phyloP scores from a whole-genome alignment of 1,140 invertebrate genomes.

The Anagrus nilaparvatae region DNA sequence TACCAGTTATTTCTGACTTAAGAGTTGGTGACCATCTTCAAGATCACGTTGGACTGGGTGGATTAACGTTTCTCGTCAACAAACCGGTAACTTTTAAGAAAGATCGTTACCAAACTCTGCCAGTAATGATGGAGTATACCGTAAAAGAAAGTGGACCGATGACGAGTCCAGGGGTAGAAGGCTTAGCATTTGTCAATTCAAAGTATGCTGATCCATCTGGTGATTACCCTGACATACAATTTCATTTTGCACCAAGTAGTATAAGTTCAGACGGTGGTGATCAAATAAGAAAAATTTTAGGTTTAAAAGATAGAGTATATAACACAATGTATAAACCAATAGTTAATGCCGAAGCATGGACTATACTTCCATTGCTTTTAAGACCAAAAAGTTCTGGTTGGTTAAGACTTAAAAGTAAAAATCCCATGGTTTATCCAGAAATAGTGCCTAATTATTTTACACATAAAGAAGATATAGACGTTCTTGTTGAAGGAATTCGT shows the following conservation, averaged over 20 bases:
- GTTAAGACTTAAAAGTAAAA: slow-evolving; percentile 62
- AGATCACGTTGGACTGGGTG: slow-evolving; percentile 74
- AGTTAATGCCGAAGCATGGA: slow-evolving; percentile 69
- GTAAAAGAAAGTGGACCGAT: slow-evolving; percentile 67
- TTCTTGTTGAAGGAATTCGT: slow-evolving; percentile 70
- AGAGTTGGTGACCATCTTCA: slow-evolving; percentile 76
- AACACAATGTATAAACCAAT: slow-evolving; percentile 78
- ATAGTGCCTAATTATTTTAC: slow-evolving; percentile 90
- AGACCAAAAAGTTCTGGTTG: slow-evolving; percentile 75
- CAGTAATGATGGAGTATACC: slow-evolving; percentile 72
- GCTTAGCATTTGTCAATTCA: slow-evolving; percentile 72
- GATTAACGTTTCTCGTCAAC: slow-evolving; percentile 70
- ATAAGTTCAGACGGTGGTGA: slow-evolving; percentile 71
- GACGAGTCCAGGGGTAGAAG: slow-evolving; percentile 72
- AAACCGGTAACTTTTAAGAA: slow-evolving; percentile 70
- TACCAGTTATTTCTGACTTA: slow-evolving; percentile 62
- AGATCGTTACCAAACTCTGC: slow-evolving; percentile 62
- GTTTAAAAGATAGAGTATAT: slow-evolving; percentile 67
- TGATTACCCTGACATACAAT: slow-evolving; percentile 77
- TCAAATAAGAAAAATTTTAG: slow-evolving; percentile 63
- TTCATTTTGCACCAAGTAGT: slow-evolving; percentile 74
- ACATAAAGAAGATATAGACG: slow-evolving; percentile 63
- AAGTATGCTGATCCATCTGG: slow-evolving; percentile 64
- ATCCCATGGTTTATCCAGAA: slow-evolving; percentile 72
- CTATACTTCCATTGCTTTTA: slow-evolving; percentile 66